Conservation (phyloP, 2,113 vertebrate genomes). For the Empidonax traillii region DNA sequence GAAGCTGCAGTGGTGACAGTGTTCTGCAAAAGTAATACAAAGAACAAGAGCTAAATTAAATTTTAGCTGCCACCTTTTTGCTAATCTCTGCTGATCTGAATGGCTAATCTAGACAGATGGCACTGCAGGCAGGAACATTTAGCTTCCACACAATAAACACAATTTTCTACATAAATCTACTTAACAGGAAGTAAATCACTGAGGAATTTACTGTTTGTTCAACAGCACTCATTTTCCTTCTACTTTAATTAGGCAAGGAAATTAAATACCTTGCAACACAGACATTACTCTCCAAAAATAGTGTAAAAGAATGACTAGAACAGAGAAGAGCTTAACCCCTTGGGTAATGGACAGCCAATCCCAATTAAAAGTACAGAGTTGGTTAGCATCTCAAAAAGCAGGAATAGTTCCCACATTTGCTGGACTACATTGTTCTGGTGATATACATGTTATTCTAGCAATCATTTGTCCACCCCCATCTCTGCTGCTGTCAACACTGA, state of each 20-base stretch:
- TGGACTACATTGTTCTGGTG: not conserved
- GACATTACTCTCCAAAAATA: not conserved
- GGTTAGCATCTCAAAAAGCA: not conserved
- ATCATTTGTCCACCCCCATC: conserved; percentile 37
- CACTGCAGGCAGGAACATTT: not conserved
- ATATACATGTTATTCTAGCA: conserved; percentile 8
- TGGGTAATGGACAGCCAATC: not conserved
- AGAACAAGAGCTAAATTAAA: not conserved
- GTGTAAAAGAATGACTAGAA: not conserved
- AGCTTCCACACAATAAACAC: not conserved
- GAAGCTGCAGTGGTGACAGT: not conserved
- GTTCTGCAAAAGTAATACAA: not conserved
- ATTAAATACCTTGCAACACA: not conserved
- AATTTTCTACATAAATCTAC: not conserved
- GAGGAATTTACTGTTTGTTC: not conserved
- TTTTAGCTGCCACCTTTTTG: not conserved
- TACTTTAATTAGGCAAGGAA: conserved; percentile 27
- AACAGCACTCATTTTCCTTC: not conserved
- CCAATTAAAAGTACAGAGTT: not conserved
- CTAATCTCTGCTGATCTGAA: not conserved
- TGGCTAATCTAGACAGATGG: not conserved
- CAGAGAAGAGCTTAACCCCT: not conserved
- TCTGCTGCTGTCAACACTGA: conserved; percentile 25
- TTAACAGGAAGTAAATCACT: not conserved
- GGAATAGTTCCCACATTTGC: not conserved